Conservation (phyloP, 2,113 vertebrate genomes). For the Peromyscus leucopus region DNA sequence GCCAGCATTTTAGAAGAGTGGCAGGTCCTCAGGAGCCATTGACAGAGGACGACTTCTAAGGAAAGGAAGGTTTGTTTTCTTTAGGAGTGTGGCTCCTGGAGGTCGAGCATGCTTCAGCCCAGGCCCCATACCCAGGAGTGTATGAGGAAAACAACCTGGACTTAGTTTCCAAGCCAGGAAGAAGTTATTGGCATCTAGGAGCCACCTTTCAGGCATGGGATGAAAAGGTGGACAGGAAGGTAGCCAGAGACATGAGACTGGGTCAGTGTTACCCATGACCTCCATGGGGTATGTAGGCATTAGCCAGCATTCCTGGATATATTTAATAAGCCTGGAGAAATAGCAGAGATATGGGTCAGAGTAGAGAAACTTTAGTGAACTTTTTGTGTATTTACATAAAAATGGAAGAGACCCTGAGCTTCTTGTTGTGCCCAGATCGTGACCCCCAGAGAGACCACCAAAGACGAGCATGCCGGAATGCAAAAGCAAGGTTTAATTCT, state of each 20-base stretch:
- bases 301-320: neutral
- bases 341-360: neutral
- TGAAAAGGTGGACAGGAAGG: neutral
- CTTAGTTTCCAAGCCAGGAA: neutral
- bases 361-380: neutral
- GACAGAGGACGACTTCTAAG: neutral
- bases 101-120: too few species aligned
- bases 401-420: neutral
- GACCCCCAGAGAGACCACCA: too few species aligned
- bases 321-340: neutral
- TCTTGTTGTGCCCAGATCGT: too few species aligned
- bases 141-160: neutral
- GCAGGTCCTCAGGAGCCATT: neutral
- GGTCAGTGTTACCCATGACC: neutral
- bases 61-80: neutral
- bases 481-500: too few species aligned
- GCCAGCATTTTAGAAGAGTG: neutral
- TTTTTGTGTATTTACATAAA: neutral
- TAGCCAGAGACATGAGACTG: neutral
- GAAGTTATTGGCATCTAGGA: neutral
- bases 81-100: neutral
- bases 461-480: too few species aligned
- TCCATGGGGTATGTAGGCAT: neutral
- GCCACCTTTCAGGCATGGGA: neutral
- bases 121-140: neutral